Evolutionary conservation across 1,140 invertebrate species (phyloP).

Genomic region (Ips typographus): DNA sequence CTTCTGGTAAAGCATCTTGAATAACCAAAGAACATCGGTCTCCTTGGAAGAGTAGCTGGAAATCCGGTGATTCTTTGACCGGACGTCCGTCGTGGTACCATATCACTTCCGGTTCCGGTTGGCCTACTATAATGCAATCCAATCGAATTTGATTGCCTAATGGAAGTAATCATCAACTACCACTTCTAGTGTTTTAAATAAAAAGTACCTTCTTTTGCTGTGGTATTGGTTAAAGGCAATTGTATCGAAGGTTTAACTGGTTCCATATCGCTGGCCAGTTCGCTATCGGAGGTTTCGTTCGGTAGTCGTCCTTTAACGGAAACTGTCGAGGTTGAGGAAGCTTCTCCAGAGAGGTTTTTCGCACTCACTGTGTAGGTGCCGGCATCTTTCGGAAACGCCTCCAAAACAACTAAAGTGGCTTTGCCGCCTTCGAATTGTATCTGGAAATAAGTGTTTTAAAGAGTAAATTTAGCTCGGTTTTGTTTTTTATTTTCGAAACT

Average conservation of each 20-base stretch:
- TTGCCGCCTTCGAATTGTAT: conserved; percentile 61
- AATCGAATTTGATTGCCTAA: conserved; percentile 64
- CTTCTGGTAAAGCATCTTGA: conserved; percentile 71
- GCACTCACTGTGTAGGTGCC: conserved; percentile 67
- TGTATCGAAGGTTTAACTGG: conserved; percentile 73
- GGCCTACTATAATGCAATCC: conserved; percentile 80
- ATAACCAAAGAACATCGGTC: conserved; percentile 80
- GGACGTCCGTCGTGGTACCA: conserved; percentile 85
- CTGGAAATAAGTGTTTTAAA: conserved; percentile 50
- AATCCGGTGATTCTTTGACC: conserved; percentile 81
- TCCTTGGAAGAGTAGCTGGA: conserved; percentile 77
- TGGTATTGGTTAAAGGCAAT: conserved; percentile 67
- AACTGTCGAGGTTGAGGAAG: conserved; percentile 64
- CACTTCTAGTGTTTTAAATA: neutral
- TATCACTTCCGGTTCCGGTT: conserved; percentile 85
- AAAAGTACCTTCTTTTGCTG: conserved; percentile 62
- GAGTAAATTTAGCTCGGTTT: neutral
- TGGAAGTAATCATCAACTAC: neutral
- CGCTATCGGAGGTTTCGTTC: conserved; percentile 73
- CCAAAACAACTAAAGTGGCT: conserved; percentile 65
- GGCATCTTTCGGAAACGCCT: conserved; percentile 71
- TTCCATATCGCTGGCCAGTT: conserved; percentile 69
- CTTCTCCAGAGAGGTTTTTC: conserved; percentile 66
- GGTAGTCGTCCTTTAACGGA: conserved; percentile 69
- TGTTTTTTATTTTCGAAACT: neutral